A percentile compares a stretch with the other conserved stretches of the same genome.
Conservation (phyloP, 2,113 vertebrate species). For the Ancistrus triradiatus region DNA sequence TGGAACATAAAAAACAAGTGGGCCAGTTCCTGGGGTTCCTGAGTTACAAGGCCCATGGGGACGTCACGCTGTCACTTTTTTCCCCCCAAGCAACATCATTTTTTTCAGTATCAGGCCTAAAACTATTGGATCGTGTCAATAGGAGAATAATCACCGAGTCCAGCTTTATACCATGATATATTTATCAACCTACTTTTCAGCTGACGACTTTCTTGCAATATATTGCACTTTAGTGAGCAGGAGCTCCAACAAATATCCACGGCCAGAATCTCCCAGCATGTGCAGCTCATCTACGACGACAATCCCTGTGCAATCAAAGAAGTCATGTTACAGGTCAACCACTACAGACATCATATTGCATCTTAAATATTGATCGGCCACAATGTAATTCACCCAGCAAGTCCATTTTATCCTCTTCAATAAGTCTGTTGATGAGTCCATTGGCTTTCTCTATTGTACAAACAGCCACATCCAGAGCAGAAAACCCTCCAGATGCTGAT, state of each 20-base stretch:
- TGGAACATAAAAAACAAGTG: no score
- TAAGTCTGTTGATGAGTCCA: conserved; percentile 86
- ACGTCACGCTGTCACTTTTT: no score
- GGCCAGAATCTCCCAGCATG: conserved; percentile 89
- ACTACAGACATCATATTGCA: neutral
- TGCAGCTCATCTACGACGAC: conserved; percentile 95
- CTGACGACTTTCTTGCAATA: conserved; percentile 73
- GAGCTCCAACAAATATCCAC: conserved; percentile 91
- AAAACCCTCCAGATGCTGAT: conserved; percentile 77
- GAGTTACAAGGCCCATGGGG: no score
- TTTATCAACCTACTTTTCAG: conserved; percentile 61
- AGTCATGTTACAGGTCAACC: no score
- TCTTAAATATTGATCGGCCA: neutral
- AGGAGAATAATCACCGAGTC: no score
- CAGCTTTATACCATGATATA: neutral
- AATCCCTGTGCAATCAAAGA: conserved; percentile 68
- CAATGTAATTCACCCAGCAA: conserved; percentile 84
- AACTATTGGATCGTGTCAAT: no score
- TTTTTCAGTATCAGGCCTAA: no score
- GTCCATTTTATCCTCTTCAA: conserved; percentile 85
- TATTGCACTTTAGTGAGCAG: conserved; percentile 91
- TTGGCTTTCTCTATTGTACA: conserved; percentile 98
- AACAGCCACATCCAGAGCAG: conserved; percentile 85
- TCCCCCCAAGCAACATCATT: no score
- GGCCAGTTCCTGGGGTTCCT: no score